Conservation (phyloP, 2,113 vertebrate genomes). For the Plectropomus leopardus region DNA sequence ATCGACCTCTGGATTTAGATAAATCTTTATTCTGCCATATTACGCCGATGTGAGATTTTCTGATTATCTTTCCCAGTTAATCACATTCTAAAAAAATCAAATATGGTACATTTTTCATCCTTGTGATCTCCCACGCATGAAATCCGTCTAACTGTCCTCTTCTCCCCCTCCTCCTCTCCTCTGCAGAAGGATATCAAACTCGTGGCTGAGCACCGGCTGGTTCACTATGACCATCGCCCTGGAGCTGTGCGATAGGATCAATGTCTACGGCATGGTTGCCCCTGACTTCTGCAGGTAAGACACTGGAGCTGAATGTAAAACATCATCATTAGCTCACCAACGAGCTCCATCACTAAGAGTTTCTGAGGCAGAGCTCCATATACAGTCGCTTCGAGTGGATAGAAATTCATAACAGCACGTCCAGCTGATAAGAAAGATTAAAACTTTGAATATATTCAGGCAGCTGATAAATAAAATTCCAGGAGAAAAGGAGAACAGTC, state of each 20-base stretch:
- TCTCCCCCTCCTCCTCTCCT: background rate
- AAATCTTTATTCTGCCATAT: conserved; percentile 57
- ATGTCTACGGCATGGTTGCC: conserved; percentile 98
- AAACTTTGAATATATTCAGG: conserved; percentile 50
- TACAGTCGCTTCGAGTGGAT: conserved; percentile 5
- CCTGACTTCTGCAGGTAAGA: conserved; percentile 99
- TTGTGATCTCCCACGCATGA: conserved; percentile 10
- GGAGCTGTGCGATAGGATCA: conserved; percentile 96
- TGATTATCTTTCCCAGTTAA: conserved; percentile 49
- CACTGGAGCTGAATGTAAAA: conserved; percentile 40
- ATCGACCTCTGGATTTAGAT: conserved; percentile 57
- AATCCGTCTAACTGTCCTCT: conserved; percentile 32
- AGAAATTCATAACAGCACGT: conserved; percentile 33
- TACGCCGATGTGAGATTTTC: conserved; percentile 32
- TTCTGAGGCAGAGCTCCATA: background rate
- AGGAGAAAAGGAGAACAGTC: background rate
- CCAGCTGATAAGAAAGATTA: conserved; percentile 46
- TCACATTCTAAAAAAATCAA: conserved; percentile 32
- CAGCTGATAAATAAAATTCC: conserved; percentile 53
- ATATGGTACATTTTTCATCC: conserved; percentile 14
- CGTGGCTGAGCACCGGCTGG: conserved; percentile 99
- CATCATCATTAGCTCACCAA: conserved; percentile 5
- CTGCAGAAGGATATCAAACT: conserved; percentile 97
- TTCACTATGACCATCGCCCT: conserved; percentile 99
- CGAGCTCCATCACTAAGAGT: background rate